Base-by-base conservation (phyloP, 37 sponge, comb jelly and placozoan genomes). In the Chondrilla cf. caribensis region DNA sequence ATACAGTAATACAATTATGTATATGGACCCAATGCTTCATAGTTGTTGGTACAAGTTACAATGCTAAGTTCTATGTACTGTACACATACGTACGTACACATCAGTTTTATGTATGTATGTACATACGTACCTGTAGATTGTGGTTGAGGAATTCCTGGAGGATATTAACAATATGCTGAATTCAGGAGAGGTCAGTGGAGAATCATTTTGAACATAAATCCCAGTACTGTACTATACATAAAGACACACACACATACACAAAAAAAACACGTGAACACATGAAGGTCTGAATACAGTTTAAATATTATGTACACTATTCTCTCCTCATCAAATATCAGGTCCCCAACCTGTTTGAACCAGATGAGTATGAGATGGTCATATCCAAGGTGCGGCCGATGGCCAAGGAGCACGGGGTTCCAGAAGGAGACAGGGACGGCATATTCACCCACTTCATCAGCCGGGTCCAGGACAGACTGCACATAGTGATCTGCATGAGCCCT, bases 401-500 rank as follows among this genome's bases (percentile, higher is more conserved):
- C 43, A 96, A 96, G 58, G 99, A 96, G 33, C 85, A 73, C 57
- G 97, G 97, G 21, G 86, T 93, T 31, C 58, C 77, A 35, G 96
- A 95, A 77, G 83, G 82, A 70, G 96, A 95, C 86, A 91, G 97
- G 83, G 99, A 98, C 82, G 96, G 94, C 25, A 98, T 98, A 58
- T 98, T 93, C 79, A 82, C 93, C 58, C 81, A 94, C 70, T 98
- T 98, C 81, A 95, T 98, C 40, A 77, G 89, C 58, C 75, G 90
- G 40, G 99, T 98, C 7, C 92, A 94, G 58, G 90, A 94, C 80
- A 87, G 84, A 31, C 90, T 98, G 29, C 99, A 98, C 84, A 93
- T 98, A 70, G 99, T 98, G n/a, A 77, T 98, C 22, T 98, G 99
- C 79, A 98, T 98, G 99, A 96, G 97, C 85, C 99, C 99, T 51